These are phyloP conservation scores for Sarcophilus harrisii DNA, from an alignment of 2,797 vertebrate genomes.

Conservation along the genomic window DNA sequence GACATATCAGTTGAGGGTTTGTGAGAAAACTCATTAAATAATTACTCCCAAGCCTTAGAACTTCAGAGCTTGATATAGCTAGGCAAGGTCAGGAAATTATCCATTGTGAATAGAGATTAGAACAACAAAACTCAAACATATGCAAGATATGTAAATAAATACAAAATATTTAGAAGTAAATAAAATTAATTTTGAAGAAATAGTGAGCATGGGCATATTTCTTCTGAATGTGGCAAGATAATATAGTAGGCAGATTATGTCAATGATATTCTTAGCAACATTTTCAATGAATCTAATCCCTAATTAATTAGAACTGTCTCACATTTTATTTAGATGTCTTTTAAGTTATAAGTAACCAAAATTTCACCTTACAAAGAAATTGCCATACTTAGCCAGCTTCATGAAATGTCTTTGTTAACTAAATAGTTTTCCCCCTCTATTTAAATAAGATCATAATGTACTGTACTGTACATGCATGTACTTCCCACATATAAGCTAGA, in stretches of 20 bases:
- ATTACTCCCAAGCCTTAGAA: background rate
- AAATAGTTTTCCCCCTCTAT: too few species aligned
- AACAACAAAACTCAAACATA: background rate
- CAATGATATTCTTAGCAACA: background rate
- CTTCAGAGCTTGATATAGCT: background rate
- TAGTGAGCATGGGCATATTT: background rate
- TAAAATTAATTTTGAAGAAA: too few species aligned
- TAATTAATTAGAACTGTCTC: background rate
- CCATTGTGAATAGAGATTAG: background rate
- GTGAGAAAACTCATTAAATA: background rate
- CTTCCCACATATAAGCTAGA: too few species aligned
- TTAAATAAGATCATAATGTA: too few species aligned
- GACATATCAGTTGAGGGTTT: background rate
- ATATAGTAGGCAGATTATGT: background rate
- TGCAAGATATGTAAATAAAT: too few species aligned
- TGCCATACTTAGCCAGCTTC: too few species aligned
- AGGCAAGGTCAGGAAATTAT: background rate
- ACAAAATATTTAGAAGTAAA: too few species aligned
- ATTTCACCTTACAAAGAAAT: background rate
- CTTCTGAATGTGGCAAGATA: background rate
- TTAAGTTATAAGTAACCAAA: background rate
- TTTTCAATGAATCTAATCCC: background rate
- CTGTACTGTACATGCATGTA: too few species aligned
- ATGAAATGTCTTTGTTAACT: too few species aligned
- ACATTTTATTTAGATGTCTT: background rate